A percentile compares a stretch with the other conserved stretches of the same genome.
Evolutionary conservation across 92 coral and sea anemone genomes (phyloP).

Genomic region (Actinostola sp.): DNA sequence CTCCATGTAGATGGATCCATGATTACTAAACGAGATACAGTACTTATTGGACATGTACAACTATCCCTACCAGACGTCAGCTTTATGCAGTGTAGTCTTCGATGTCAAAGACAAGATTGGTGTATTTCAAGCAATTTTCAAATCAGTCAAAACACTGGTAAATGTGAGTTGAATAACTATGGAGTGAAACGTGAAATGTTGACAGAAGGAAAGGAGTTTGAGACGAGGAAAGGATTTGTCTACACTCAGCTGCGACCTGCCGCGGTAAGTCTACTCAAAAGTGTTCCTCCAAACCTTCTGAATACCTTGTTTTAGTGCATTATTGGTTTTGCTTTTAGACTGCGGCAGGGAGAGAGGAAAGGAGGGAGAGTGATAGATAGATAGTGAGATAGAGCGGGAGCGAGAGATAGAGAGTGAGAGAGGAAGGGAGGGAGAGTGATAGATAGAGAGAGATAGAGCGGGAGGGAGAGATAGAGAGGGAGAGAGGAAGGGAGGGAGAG

Average conservation of each 20-base stretch:
- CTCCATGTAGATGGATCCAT: not conserved
- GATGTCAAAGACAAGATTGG: constrained; percentile 19
- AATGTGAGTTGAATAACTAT: constrained; percentile 18
- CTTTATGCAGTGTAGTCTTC: constrained; percentile 19
- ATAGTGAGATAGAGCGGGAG: too few species aligned
- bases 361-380: too few species aligned
- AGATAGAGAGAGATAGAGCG: too few species aligned
- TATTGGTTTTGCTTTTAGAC: too few species aligned
- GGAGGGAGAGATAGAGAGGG: too few species aligned
- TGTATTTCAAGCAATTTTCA: constrained; percentile 16
- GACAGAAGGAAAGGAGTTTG: not conserved
- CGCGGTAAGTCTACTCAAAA: not conserved
- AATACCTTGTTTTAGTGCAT: too few species aligned
- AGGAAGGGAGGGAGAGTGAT: too few species aligned
- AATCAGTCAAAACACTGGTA: constrained; percentile 5
- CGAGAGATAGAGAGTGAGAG: too few species aligned
- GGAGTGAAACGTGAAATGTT: constrained; percentile 6
- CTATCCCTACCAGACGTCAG: constrained; percentile 15
- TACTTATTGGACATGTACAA: constrained; percentile 11
- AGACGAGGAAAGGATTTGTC: not conserved
- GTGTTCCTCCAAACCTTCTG: too few species aligned
- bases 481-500: too few species aligned
- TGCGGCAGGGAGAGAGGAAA: too few species aligned
- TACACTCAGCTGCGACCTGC: constrained; percentile 5
- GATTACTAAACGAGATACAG: constrained; percentile 6